These are phyloP conservation scores for Clamator glandarius DNA, from an alignment of 2,797 vertebrate species.

Conservation along the genomic window DNA sequence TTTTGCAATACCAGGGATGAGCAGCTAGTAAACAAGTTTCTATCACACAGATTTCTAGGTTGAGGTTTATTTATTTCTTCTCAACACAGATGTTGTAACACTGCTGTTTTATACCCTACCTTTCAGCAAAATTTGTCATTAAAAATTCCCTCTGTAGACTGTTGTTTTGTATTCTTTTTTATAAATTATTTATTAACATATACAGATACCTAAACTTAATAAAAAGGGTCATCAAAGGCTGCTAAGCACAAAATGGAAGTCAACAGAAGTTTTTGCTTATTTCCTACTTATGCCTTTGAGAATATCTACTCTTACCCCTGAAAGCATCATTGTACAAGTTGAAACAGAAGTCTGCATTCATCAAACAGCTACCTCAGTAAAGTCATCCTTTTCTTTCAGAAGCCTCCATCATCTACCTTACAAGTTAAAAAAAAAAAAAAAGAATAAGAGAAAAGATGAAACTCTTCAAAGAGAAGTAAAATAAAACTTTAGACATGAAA, in stretches of 20 bases:
- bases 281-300: not conserved
- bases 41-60: not conserved
- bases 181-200: not conserved
- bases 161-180: not conserved
- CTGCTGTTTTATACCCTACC: not conserved
- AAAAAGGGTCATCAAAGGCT: not conserved
- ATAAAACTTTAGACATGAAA: not conserved
- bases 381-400: not conserved
- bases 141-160: not conserved
- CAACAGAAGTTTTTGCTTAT: not conserved
- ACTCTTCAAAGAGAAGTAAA: constrained; percentile 15
- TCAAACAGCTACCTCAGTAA: not conserved
- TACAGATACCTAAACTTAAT: not conserved
- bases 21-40: not conserved
- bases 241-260: not conserved
- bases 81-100: not conserved
- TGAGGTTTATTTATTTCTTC: not conserved
- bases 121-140: not conserved
- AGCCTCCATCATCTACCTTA: not conserved
- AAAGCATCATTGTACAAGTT: not conserved
- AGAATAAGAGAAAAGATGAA: not conserved
- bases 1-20: not conserved
- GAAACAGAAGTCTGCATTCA: constrained; percentile 7
- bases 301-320: not conserved
- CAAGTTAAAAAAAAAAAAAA: not conserved